These are phyloP conservation scores for Actinopyga echinites DNA, from an alignment of 53 echinoderm and acorn worm genomes.

Conservation along the genomic window DNA sequence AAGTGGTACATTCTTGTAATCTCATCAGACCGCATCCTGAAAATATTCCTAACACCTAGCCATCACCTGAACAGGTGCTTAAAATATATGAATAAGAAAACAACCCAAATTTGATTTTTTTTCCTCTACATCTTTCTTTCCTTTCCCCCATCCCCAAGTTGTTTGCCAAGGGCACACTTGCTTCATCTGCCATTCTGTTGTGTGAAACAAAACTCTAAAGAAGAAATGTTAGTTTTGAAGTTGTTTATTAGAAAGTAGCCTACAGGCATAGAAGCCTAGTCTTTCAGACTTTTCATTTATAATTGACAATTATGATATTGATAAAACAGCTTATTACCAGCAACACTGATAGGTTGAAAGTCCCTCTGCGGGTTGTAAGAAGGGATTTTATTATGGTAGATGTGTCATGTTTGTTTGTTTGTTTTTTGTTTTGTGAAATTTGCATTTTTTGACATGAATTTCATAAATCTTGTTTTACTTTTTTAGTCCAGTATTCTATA, in stretches of 20 bases:
- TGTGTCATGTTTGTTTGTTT: too few relatives aligned
- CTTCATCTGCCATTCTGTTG: slow-evolving; percentile 29
- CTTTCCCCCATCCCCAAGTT: slow-evolving; percentile 37
- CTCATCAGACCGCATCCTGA: too few relatives aligned
- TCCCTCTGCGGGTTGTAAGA: too few relatives aligned
- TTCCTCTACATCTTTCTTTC: neutral
- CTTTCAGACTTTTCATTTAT: neutral
- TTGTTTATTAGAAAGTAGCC: slow-evolving; percentile 8
- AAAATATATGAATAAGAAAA: slow-evolving; percentile 46
- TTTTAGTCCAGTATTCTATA: too few relatives aligned
- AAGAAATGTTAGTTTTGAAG: slow-evolving; percentile 43
- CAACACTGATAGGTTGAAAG: too few relatives aligned
- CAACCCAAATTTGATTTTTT: slow-evolving; percentile 48
- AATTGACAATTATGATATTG: slow-evolving; percentile 47
- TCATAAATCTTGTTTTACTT: too few relatives aligned
- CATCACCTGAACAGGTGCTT: slow-evolving; percentile 43
- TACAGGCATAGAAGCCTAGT: slow-evolving; percentile 1
- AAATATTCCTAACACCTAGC: slow-evolving; percentile 21
- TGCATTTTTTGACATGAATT: too few relatives aligned
- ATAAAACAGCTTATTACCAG: slow-evolving; percentile 18
- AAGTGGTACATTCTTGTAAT: too few relatives aligned
- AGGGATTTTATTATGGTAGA: too few relatives aligned
- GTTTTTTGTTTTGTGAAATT: too few relatives aligned
- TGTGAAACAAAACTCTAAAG: slow-evolving; percentile 33
- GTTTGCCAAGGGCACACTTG: slow-evolving; percentile 22